Conservation (phyloP, 2,797 vertebrate genomes). For the Catharus ustulatus region DNA sequence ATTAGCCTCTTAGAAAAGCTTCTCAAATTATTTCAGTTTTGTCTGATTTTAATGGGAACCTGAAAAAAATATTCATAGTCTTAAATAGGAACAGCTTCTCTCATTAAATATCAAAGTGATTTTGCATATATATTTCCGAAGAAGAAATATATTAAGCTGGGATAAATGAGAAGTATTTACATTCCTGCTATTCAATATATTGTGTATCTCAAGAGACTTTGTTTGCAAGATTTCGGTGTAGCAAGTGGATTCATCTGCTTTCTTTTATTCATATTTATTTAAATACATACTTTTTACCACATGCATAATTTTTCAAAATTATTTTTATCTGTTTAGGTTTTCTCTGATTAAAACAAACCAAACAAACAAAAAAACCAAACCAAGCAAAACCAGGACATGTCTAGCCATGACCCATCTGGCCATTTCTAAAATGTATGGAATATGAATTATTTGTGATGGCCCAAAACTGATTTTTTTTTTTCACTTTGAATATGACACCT, state of each 20-base stretch:
- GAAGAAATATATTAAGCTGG: background rate
- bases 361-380: background rate
- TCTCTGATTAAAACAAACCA: background rate
- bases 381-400: background rate
- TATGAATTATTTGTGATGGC: background rate
- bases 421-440: background rate
- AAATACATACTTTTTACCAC: background rate
- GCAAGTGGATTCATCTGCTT: background rate
- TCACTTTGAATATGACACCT: background rate
- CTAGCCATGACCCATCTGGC: background rate
- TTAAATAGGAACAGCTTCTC: background rate
- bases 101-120: background rate
- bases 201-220: background rate
- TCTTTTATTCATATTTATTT: background rate
- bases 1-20: background rate
- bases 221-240: background rate
- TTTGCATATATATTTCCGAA: background rate
- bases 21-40: background rate
- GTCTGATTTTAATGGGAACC: background rate
- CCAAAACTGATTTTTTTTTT: background rate
- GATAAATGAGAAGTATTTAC: background rate
- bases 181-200: background rate
- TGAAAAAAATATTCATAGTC: background rate
- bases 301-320: background rate
- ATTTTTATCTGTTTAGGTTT: background rate